Conservation (phyloP, 1,140 invertebrate species). For the Belonocnema kinseyi region DNA sequence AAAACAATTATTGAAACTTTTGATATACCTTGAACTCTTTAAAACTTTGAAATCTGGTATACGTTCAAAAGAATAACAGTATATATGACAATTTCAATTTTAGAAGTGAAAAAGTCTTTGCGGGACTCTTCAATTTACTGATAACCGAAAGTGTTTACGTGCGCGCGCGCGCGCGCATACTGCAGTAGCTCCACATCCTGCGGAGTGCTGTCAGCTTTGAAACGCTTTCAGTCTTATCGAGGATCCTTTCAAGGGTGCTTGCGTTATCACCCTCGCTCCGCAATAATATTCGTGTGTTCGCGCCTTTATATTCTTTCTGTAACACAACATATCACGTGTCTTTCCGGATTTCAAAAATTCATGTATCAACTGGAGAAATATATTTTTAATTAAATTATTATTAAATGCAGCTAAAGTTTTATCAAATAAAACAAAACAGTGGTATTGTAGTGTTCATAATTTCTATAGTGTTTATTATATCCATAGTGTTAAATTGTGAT, state of each 20-base stretch:
- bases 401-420: too few relatives aligned
- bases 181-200: constrained; percentile 52
- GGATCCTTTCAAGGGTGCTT: constrained; percentile 60
- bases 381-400: too few relatives aligned
- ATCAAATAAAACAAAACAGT: background rate
- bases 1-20: too few relatives aligned
- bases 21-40: too few relatives aligned
- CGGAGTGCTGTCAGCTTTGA: constrained; percentile 53
- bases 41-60: too few relatives aligned
- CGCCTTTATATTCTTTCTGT: constrained; percentile 17
- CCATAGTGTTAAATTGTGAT: background rate
- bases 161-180: constrained; percentile 52
- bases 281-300: constrained; percentile 32
- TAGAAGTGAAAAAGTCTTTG: background rate
- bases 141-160: constrained; percentile 28
- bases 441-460: too few relatives aligned
- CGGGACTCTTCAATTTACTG: background rate
- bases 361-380: background rate
- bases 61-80: too few relatives aligned
- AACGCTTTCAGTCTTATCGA: constrained; percentile 65
- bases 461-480: background rate
- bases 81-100: background rate
- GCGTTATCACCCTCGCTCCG: constrained; percentile 43
- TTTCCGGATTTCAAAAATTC: background rate
- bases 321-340: constrained; percentile 5